Percentiles rank a stretch among this genome's conserved stretches.
phyloP scores from a whole-genome alignment of 2,113 vertebrate species.

The Pygathrix nemaeus region DNA sequence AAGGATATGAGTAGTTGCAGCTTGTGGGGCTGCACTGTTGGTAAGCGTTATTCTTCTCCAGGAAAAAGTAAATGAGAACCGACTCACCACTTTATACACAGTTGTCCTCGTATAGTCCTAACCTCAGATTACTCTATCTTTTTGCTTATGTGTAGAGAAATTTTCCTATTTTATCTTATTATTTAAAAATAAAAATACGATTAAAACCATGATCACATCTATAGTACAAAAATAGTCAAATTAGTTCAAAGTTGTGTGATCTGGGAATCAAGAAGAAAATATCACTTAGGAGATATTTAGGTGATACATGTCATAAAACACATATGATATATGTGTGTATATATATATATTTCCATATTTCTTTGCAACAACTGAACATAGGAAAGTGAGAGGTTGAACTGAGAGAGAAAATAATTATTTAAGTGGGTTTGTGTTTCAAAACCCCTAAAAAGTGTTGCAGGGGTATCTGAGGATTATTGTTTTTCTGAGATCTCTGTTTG shows the following conservation, averaged over 20 bases:
- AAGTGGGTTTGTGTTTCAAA: background rate
- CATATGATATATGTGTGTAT: background rate
- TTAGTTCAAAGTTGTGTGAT: background rate
- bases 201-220: background rate
- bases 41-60: background rate
- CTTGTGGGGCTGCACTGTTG: rapidly evolving
- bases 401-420: background rate
- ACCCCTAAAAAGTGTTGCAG: background rate
- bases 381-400: background rate
- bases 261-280: background rate
- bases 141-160: background rate
- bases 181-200: background rate
- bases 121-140: background rate
- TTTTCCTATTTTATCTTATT: background rate
- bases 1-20: background rate
- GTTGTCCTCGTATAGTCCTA: background rate
- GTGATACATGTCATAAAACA: background rate
- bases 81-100: background rate
- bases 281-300: background rate
- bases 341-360: background rate
- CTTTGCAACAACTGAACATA: background rate
- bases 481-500: background rate
- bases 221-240: background rate
- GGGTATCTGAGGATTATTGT: background rate
- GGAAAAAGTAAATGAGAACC: background rate